Evolutionary conservation across 1,140 invertebrate species (phyloP), one percentile per base, ranked within the genome.

Genomic region (Brachystomella parvula): DNA sequence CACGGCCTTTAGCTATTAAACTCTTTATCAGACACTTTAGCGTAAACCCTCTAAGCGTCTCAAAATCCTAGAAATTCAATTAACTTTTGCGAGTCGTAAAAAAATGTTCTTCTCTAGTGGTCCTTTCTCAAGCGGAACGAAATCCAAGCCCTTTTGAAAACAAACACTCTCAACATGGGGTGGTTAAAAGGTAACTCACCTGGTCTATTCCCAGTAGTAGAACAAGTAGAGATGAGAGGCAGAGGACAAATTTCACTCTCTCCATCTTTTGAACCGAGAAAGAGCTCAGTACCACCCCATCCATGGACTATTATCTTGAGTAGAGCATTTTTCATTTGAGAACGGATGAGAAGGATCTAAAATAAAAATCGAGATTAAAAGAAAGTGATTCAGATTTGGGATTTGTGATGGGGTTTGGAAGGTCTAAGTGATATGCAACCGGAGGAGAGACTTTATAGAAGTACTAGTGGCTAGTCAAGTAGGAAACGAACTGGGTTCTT

Each of bases 11-110:
- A 53, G 49, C 49, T 6, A 9, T 19, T 39, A 53, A 53, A 19
- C 49, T 53, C 49, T 17, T 53, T 53, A 53, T 19, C 49, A 53
- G 12, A 17, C 49, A 19, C 49, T 53, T 53, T 53, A 26, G 49
- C 15, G n/a, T n/a, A n/a, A n/a, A 53, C 24, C 49, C 24, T 53
- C 24, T n/a, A n/a, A n/a, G n/a, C n/a, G n/a, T n/a, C n/a, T 53
- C 6, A 24, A 53, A 53, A 26, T 9, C 6, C 24, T 26, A 19
- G 49, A 24, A 53, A 53, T 53, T 53, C 49, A 53, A 53, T 53
- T 53, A 53, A 53, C 9, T 53, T 53, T 53, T 53, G 21, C 49
- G 49, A 53, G 21, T 12, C 24, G 15, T 53, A 12, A 53, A 53
- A 24, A 53, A 53, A 53, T 15, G 3, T 24, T 53, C 24, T 12